Evolutionary conservation across 2,113 vertebrate species (phyloP).

Genomic region (Phoxinus phoxinus): DNA sequence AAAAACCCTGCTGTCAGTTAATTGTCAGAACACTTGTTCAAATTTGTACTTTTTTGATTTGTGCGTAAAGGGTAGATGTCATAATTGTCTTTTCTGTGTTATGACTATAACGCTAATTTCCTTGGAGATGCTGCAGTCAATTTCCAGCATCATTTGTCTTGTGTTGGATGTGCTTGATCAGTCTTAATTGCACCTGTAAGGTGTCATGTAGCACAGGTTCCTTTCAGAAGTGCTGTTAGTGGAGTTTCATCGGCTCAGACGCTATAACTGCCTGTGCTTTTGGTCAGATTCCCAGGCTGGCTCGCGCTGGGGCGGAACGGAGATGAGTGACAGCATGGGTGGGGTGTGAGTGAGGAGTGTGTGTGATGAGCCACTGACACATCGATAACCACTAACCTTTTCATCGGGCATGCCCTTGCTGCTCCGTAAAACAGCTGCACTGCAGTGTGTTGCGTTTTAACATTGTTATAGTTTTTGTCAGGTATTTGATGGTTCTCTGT

Average conservation of each 20-base stretch:
- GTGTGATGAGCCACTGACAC: constrained; percentile 72
- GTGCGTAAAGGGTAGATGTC: neutral
- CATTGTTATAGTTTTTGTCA: neutral
- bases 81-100: constrained; percentile 26
- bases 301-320: constrained; percentile 76
- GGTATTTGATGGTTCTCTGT: neutral
- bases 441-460: neutral
- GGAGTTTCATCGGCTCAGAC: constrained; percentile 75
- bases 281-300: constrained; percentile 72
- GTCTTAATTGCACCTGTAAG: constrained; percentile 76
- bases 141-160: constrained; percentile 42
- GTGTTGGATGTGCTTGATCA: constrained; percentile 56
- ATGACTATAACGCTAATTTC: constrained; percentile 42
- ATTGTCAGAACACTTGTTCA: constrained; percentile 6
- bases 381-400: constrained; percentile 67
- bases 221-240: constrained; percentile 71
- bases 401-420: constrained; percentile 60
- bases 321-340: constrained; percentile 76
- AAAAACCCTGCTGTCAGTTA: constrained; percentile 10
- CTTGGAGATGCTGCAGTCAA: constrained; percentile 33
- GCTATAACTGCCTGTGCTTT: constrained; percentile 67
- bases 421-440: constrained; percentile 60
- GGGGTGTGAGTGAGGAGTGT: constrained; percentile 60
- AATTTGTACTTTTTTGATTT: constrained; percentile 10
- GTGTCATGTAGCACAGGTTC: constrained; percentile 69